Evolutionary conservation across 2,888 invertebrate species (phyloP).

Genomic region (Brachyptera putata): DNA sequence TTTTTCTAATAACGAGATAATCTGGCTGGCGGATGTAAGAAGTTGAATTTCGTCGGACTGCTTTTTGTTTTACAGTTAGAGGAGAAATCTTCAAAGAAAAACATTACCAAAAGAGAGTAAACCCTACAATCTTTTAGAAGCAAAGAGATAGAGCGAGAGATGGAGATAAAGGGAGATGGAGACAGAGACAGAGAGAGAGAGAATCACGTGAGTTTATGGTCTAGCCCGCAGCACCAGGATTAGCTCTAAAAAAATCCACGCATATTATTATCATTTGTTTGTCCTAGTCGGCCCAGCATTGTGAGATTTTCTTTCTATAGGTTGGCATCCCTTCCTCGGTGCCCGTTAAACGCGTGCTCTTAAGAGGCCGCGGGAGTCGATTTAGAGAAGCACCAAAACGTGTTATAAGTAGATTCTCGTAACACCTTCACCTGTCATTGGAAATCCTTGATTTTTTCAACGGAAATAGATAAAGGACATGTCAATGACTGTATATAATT

Average conservation of each 20-base stretch:
- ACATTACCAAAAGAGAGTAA: neutral
- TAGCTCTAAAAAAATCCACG: neutral
- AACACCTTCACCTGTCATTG: too few relatives aligned
- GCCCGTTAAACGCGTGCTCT: neutral
- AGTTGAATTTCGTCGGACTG: too few relatives aligned
- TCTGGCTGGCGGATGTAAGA: too few relatives aligned
- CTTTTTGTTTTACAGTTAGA: too few relatives aligned
- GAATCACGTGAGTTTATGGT: neutral
- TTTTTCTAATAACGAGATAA: too few relatives aligned
- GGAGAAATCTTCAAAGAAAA: neutral
- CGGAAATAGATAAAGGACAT: too few relatives aligned
- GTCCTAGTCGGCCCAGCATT: neutral
- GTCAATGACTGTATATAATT: too few relatives aligned
- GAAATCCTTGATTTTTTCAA: too few relatives aligned
- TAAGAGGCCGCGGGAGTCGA: too few relatives aligned
- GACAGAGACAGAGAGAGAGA: neutral
- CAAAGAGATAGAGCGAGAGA: neutral
- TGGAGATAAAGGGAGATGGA: neutral
- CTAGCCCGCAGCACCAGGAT: too few relatives aligned
- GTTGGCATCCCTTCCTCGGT: neutral
- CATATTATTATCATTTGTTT: constrained; percentile 11
- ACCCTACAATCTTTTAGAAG: neutral
- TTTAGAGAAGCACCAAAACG: too few relatives aligned
- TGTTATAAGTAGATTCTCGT: too few relatives aligned
- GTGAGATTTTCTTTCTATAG: neutral